Conservation (phyloP, 2,888 invertebrate species). For the Hecatera dysodea region DNA sequence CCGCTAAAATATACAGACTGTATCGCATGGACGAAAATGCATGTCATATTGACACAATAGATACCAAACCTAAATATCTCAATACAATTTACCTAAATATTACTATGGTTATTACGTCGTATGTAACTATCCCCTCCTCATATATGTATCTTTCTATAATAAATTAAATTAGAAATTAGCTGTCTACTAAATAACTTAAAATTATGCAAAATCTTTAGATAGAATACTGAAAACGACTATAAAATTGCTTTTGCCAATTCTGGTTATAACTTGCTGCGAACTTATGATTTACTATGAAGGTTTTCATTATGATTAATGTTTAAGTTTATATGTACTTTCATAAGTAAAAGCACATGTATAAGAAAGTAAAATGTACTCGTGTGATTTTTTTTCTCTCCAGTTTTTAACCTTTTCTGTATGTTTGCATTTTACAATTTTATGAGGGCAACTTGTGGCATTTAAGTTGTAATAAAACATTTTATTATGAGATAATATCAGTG, state of each 20-base stretch:
- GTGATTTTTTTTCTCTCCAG: neutral
- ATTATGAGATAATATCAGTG: neutral
- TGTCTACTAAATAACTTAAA: neutral
- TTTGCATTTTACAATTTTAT: conserved; percentile 5
- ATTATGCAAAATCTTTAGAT: conserved; percentile 52
- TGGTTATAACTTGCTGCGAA: conserved; percentile 61
- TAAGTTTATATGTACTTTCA: neutral
- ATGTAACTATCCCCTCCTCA: neutral
- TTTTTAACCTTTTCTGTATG: neutral
- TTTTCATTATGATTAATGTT: conserved; percentile 49
- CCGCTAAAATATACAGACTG: neutral
- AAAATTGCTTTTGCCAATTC: conserved; percentile 66
- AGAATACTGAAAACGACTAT: conserved; percentile 58
- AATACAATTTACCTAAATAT: neutral
- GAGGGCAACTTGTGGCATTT: neutral
- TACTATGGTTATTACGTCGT: too few species aligned
- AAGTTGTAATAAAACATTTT: conserved; percentile 1
- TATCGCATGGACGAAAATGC: neutral
- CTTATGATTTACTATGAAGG: conserved; percentile 62
- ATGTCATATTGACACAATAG: neutral
- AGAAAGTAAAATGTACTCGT: neutral
- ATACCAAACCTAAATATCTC: neutral
- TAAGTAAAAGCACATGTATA: conserved; percentile 8
- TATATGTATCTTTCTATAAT: neutral
- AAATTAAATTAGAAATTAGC: neutral